Evolutionary conservation across 64 coral and sea anemone species (phyloP), one percentile per base, ranked within the genome.

Genomic region (Dendronephthya gigantea): DNA sequence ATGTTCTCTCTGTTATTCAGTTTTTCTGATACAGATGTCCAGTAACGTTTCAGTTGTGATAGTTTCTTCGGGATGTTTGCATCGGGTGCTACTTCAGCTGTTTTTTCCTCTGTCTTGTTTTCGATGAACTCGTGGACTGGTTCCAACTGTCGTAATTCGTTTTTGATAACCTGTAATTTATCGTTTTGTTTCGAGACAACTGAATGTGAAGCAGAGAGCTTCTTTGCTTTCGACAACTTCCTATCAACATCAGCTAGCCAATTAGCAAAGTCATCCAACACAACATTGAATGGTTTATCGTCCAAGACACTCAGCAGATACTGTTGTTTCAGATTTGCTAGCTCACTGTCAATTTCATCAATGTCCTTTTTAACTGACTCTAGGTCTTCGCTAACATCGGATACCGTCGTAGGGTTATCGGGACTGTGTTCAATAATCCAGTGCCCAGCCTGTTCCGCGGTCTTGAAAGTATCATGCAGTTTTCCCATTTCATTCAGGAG

Each of bases 341-440:
- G 72, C 72, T 79, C 72, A 36, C 72, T 34, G 72, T 79, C 72
- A 19, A 79, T 12, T 16, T 4, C 36, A 29, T 79, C 72, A 79
- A 38, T 79, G 4, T 34, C 72, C 32, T 79, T 79, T 39, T 79
- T 29, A 39, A 39, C 72, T 0, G 30, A 34, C 14, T 79, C 72
- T 33, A 79, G 32, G 11, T 79, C 36, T 4, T 79, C 29, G 72
- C 16, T 79, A 9, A 79, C 72, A 5, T 79, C 72, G 72, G 25
- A 79, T 35, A 79, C 72, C 10, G 72, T 79, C 72, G 72, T 28
- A 34, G 72, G 72, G 36, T 29, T 33, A 19, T 79, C 72, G 32
- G 72, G 72, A 79, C 32, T 79, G 32, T 79, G 72, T 33, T 79
- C 72, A 33, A 79, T 79, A 15, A 79, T 79, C 72, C 72, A 79